Base-by-base conservation (phyloP, 2,888 invertebrate species). In the Cheilosia impressa region DNA sequence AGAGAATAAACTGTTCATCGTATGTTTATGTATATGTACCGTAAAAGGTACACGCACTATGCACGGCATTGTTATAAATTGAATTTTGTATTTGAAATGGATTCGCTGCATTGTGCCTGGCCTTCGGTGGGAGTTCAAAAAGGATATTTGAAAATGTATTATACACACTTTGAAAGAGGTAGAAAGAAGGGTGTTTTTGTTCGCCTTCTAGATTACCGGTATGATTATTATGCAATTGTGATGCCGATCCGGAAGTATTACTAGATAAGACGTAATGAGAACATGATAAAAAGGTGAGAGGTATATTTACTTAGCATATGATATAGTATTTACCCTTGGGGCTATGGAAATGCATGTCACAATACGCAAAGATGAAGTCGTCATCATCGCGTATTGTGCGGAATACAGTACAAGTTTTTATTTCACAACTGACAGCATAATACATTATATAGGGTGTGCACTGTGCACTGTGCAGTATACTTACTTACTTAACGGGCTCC, bases 211-310 rank as follows among this genome's bases (percentile, higher is more conserved):
- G 66, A 78, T 79, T 79, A 34, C 19, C 45, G 53, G 27, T 63
- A 47, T 31, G 22, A 71, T 65, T 62, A 63, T 71, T 84, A 52
- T 72, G 68, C 50, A 80, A 85, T 55, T 38, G 63, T 47, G 62
- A 72, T 27, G 50, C n/a, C 34, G 45, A 85, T 85, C 85, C 85
- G 85, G 85, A 85, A 85, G 85, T 85, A 85, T 81, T 81, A 72
- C 27, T 55, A 55, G 62, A 68, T 85, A 69, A 52, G 72, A 77
- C 76, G 81, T 69, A 6, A 52, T 81, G 85, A 77, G 81, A 63
- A 77, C 76, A 63, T 19, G 72, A 80, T 79, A 27, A 55, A 66
- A 71, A 77, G n/a, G 53, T 43, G n/a, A 22, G n/a, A 27, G 7
- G 31, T 31, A 62, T 4, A 62, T 41, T 60, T n/a, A 34, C 6